A percentile compares a stretch with the other conserved stretches of the same genome.
Evolutionary conservation across 2,797 vertebrate genomes (phyloP).

Genomic region (Myoxocephalus aenaeus): DNA sequence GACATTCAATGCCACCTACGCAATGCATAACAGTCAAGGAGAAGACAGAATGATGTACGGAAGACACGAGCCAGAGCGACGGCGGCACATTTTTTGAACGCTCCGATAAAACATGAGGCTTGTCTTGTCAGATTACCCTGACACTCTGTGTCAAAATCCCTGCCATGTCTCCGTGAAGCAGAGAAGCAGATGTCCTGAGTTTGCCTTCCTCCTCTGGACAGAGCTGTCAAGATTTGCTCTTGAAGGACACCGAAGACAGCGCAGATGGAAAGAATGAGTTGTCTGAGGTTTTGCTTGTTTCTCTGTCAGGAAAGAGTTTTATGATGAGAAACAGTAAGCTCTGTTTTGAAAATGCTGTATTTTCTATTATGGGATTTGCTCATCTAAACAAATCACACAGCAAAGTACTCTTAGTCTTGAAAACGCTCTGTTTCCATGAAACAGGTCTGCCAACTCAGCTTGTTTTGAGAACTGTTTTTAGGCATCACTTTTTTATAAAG

Average conservation of each 20-base stretch:
- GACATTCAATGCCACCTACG: slow-evolving; percentile 76
- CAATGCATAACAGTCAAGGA: slow-evolving; percentile 67
- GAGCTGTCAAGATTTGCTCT: slow-evolving; percentile 71
- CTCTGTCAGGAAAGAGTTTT: slow-evolving; percentile 34
- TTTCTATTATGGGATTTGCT: slow-evolving; percentile 29
- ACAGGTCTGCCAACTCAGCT: slow-evolving; percentile 1
- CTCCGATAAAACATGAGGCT: slow-evolving; percentile 84
- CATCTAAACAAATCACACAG: slow-evolving; percentile 14
- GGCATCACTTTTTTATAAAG: not conserved
- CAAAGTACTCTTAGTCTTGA: not conserved
- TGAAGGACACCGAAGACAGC: slow-evolving; percentile 72
- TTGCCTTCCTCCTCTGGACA: slow-evolving; percentile 75
- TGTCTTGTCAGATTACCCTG: slow-evolving; percentile 86
- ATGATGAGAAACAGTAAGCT: slow-evolving; percentile 37
- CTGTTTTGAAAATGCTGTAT: slow-evolving; percentile 27
- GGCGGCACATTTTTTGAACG: slow-evolving; percentile 78
- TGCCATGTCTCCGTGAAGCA: slow-evolving; percentile 74
- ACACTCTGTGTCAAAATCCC: slow-evolving; percentile 80
- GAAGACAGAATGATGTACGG: slow-evolving; percentile 80
- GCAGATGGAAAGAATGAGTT: slow-evolving; percentile 62
- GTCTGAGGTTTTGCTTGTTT: slow-evolving; percentile 44
- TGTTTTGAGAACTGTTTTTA: slow-evolving; percentile 1
- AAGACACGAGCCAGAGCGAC: slow-evolving; percentile 78
- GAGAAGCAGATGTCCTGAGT: slow-evolving; percentile 81
- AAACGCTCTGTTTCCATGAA: not conserved